phyloP scores from a whole-genome alignment of 2,113 vertebrate species.

The Trogon surrucura region DNA sequence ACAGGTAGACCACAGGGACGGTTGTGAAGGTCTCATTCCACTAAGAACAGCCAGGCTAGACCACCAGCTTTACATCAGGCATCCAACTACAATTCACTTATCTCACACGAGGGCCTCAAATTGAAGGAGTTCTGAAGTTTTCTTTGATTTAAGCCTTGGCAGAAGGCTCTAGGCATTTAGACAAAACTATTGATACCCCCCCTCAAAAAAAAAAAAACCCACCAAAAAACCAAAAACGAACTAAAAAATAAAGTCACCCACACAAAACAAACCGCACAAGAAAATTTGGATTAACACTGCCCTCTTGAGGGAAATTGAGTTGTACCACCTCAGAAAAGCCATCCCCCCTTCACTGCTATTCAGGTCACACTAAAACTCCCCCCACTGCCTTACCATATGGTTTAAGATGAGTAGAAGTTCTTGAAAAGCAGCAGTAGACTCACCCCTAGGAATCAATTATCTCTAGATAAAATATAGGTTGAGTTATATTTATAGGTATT shows the following conservation, averaged over 20 bases:
- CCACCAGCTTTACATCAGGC: neutral
- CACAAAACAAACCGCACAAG: neutral
- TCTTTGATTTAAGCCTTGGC: neutral
- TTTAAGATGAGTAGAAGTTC: neutral
- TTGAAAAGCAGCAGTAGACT: neutral
- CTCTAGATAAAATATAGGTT: neutral
- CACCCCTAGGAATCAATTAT: neutral
- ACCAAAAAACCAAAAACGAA: no score
- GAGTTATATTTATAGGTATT: neutral
- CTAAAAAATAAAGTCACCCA: neutral
- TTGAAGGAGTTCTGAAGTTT: neutral
- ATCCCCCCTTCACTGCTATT: neutral
- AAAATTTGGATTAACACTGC: neutral
- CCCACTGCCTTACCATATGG: neutral
- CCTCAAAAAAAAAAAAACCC: no score
- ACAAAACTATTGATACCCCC: neutral
- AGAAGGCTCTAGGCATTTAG: neutral
- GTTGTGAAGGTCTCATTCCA: neutral
- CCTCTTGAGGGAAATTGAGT: constrained; percentile 23
- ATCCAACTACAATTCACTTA: neutral
- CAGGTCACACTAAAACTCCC: neutral
- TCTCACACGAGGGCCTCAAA: neutral
- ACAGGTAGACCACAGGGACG: neutral
- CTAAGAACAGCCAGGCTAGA: neutral
- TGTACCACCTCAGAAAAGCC: neutral